Conservation (phyloP, 2,888 invertebrate species). For the Seladonia tumulorum region DNA sequence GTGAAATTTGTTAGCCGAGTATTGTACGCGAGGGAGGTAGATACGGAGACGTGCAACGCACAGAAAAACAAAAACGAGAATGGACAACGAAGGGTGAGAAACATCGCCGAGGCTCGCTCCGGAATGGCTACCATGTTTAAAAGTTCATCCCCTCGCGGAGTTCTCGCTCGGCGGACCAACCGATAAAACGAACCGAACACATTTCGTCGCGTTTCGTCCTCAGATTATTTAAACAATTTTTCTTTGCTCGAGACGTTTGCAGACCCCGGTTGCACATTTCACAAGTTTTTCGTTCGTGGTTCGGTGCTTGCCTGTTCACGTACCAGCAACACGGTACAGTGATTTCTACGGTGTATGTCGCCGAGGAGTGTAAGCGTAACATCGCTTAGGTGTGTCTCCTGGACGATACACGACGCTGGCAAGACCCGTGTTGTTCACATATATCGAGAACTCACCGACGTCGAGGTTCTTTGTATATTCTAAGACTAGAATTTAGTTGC, state of each 20-base stretch:
- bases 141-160: not conserved
- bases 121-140: not conserved
- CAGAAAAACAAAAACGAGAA: not conserved
- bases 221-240: conserved; percentile 2
- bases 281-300: not conserved
- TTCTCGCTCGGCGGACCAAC: not conserved
- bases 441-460: not conserved
- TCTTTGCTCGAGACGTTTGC: not conserved
- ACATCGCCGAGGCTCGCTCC: conserved; percentile 3
- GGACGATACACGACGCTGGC: too few species aligned
- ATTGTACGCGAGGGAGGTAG: conserved; percentile 52
- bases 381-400: too few species aligned
- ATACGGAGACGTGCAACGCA: conserved; percentile 17
- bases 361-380: too few species aligned
- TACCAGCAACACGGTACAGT: not conserved
- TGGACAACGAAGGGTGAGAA: not conserved
- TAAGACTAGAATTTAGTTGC: not conserved
- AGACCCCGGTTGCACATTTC: not conserved
- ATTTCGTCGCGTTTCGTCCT: not conserved
- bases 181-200: not conserved
- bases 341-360: too few species aligned
- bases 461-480: not conserved
- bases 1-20: conserved; percentile 8
- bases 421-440: too few species aligned
- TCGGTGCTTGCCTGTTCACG: not conserved